Percentiles rank a stretch among this genome's conserved stretches.
Conservation (phyloP, 2,113 vertebrate genomes). For the Anthoscopus minutus region DNA sequence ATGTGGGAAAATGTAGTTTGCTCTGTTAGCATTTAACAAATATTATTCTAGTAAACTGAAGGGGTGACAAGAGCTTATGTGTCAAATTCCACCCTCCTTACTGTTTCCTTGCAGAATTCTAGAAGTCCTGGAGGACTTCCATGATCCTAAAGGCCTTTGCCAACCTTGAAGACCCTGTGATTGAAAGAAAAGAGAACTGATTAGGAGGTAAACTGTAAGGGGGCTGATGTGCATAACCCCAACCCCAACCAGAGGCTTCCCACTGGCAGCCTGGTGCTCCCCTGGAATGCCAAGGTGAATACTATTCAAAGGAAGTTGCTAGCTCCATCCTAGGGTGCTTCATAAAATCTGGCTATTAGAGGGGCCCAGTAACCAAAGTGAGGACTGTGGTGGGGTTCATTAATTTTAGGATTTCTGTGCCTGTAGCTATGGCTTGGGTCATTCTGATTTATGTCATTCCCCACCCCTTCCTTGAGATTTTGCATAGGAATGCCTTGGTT, state of each 20-base stretch:
- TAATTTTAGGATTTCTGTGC: not conserved
- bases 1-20: not conserved
- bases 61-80: not conserved
- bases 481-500: fast-evolving
- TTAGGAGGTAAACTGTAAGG: fast-evolving
- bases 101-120: not conserved
- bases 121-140: fast-evolving
- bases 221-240: not conserved
- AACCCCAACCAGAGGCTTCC: not conserved
- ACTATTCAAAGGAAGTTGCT: not conserved
- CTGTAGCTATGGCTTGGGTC: not conserved
- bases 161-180: not conserved
- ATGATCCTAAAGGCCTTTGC: not conserved
- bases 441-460: not conserved
- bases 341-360: not conserved
- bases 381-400: not conserved
- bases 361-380: not conserved
- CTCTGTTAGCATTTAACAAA: not conserved
- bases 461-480: not conserved
- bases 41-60: not conserved
- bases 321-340: not conserved
- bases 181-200: not conserved
- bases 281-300: not conserved
- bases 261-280: not conserved
- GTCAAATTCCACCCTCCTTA: not conserved